phyloP scores from a whole-genome alignment of 2,888 invertebrate genomes.

The Vandiemenella viatica region DNA sequence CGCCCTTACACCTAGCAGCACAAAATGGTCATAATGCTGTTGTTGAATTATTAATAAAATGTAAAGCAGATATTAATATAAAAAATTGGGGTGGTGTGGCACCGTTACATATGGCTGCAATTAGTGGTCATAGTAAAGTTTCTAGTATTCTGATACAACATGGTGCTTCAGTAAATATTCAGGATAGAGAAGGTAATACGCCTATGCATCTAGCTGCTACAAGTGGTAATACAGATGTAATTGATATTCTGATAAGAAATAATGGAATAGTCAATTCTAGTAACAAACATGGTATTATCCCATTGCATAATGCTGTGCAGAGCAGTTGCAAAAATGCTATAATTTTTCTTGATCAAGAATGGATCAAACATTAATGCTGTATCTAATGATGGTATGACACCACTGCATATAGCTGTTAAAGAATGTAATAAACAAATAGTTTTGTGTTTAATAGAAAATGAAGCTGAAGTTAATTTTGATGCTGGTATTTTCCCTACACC shows the following conservation, averaged over 20 bases:
- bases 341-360: conserved; percentile 3
- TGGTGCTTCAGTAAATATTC: conserved; percentile 13
- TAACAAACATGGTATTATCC: conserved; percentile 5
- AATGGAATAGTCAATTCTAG: conserved; percentile 8
- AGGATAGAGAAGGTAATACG: conserved; percentile 1
- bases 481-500: too few species aligned
- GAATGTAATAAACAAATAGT: too few species aligned
- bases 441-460: too few species aligned
- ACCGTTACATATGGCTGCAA: conserved; percentile 7
- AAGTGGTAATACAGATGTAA: conserved; percentile 9
- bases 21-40: conserved; percentile 2
- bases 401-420: too few species aligned
- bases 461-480: too few species aligned
- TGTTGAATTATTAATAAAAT: conserved; percentile 1
- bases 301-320: conserved; percentile 11
- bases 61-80: conserved; percentile 3
- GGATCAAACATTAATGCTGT: conserved; percentile 8
- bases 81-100: conserved; percentile 1
- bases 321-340: conserved; percentile 4
- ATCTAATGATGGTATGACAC: too few species aligned
- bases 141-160: background rate
- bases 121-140: conserved; percentile 2
- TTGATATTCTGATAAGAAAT: conserved; percentile 7
- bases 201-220: conserved; percentile 6
- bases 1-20: conserved; percentile 5